phyloP scores from a whole-genome alignment of 2,888 invertebrate species.

The Eurois occulta region DNA sequence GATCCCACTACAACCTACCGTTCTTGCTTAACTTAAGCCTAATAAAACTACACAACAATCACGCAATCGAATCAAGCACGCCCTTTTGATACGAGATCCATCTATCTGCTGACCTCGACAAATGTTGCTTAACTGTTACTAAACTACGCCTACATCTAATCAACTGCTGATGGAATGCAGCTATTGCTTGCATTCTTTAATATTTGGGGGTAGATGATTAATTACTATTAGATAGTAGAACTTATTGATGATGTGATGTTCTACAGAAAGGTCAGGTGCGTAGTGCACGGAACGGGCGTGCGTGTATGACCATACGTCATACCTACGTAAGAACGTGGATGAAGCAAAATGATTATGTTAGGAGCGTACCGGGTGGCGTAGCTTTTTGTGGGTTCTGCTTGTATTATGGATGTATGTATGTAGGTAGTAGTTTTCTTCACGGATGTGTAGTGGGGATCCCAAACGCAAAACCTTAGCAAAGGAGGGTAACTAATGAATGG shows the following conservation, averaged over 20 bases:
- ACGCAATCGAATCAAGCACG: conserved; percentile 47
- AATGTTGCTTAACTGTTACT: conserved; percentile 56
- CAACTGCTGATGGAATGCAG: conserved; percentile 45
- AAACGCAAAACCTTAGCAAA: not conserved
- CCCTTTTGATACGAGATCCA: conserved; percentile 56
- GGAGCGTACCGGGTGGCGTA: not conserved
- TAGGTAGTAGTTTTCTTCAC: not conserved
- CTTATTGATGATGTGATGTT: not conserved
- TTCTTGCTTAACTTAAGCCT: conserved; percentile 25
- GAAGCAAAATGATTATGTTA: not conserved
- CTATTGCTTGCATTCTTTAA: conserved; percentile 16
- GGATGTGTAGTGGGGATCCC: not conserved
- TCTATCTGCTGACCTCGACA: conserved; percentile 56
- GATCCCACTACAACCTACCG: conserved; percentile 3
- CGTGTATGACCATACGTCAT: not conserved
- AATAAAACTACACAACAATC: conserved; percentile 24
- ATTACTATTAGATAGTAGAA: not conserved
- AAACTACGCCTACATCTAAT: conserved; percentile 56
- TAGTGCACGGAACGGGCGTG: not conserved
- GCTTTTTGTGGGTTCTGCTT: not conserved
- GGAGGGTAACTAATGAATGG: not conserved
- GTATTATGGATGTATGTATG: not conserved
- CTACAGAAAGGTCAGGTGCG: not conserved
- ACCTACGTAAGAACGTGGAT: not conserved
- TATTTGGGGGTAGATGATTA: not conserved